phyloP scores from a whole-genome alignment of 2,888 invertebrate genomes.

The Melanostoma scalare region DNA sequence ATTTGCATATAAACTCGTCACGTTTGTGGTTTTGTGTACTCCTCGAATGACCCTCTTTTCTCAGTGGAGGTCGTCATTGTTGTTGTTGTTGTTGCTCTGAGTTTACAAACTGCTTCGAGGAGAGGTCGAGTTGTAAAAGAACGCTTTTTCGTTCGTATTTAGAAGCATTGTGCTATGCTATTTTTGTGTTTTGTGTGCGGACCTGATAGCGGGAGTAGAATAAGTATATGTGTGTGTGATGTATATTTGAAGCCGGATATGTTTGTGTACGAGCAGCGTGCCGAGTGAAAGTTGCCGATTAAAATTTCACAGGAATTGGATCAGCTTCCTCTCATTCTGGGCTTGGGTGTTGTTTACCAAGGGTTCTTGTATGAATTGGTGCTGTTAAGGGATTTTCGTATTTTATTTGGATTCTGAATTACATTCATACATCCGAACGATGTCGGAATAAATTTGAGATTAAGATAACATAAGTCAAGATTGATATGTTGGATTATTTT shows the following conservation, averaged over 20 bases:
- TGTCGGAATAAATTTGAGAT: conserved; percentile 36
- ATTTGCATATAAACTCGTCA: conserved; percentile 71
- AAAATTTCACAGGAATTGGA: conserved; percentile 51
- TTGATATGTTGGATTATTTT: conserved; percentile 41
- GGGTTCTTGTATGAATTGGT: not conserved
- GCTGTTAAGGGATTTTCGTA: conserved; percentile 30
- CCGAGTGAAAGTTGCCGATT: conserved; percentile 57
- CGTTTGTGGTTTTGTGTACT: conserved; percentile 69
- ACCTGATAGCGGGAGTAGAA: not conserved
- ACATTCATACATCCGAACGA: conserved; percentile 34
- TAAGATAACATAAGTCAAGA: conserved; percentile 43
- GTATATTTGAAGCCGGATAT: conserved; percentile 28
- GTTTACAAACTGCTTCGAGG: conserved; percentile 17
- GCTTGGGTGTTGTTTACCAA: not conserved
- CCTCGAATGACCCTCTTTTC: conserved; percentile 59
- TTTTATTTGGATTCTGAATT: conserved; percentile 36
- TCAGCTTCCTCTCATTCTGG: conserved; percentile 39
- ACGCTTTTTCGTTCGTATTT: conserved; percentile 40
- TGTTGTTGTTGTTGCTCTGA: conserved; percentile 35
- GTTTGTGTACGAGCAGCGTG: conserved; percentile 48
- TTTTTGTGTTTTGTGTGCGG: not conserved
- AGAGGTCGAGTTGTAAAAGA: conserved; percentile 62
- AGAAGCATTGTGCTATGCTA: not conserved
- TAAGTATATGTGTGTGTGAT: not conserved
- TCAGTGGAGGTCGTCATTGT: conserved; percentile 34